Base-by-base conservation (phyloP, 2,113 vertebrate genomes). In the Mus musculus region DNA sequence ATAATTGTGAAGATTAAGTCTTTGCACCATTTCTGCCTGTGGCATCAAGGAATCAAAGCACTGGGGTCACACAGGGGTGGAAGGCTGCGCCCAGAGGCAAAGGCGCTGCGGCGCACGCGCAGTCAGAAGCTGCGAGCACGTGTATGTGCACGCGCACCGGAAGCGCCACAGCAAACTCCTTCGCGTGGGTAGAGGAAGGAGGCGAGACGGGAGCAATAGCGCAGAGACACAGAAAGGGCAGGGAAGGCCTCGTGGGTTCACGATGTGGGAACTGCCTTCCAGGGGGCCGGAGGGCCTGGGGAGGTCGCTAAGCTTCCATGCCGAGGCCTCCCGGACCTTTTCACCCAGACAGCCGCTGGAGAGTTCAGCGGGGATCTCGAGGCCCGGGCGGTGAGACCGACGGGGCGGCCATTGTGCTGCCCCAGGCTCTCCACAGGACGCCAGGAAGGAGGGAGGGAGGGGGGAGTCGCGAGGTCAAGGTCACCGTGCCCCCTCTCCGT, bases 101-200 rank as follows among this genome's bases (percentile, higher is more conserved):
- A 19, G 81, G 26, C 24, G 5, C 0, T 0, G 88, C 39, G 20
- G 30, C 36, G 88, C 24, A 65, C 20, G n/a, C n/a, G 71, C 71
- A 22, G n/a, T 73, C 71, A 73, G 72, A 22, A 0, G 39, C 14
- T 2, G 17, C 22, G 0, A 0, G 69, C 10, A 5, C 3, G 17
- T 1, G 12, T 42, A 3, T 42, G 42, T 3, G 0, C 17, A 33
- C 3, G 10, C 2, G 0, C 17, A 33, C 5, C 7, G 59, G 1
- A 0, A 9, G 13, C 1, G 0, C 7, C 5, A 2, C 59, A 7
- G 10, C 4, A 2, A 0, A 14, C 4, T 0, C 0, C 49, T 17
- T 0, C 0, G 12, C 52, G 0, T 3, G n/a, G 71, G 71, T 39
- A 4, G 6, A 11, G 20, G 56, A 56, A 12, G 56, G 28, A 12